Percentiles rank a stretch among this genome's conserved stretches.
Evolutionary conservation across 2,113 vertebrate genomes (phyloP).

Genomic region (Spizaetus ornatus): DNA sequence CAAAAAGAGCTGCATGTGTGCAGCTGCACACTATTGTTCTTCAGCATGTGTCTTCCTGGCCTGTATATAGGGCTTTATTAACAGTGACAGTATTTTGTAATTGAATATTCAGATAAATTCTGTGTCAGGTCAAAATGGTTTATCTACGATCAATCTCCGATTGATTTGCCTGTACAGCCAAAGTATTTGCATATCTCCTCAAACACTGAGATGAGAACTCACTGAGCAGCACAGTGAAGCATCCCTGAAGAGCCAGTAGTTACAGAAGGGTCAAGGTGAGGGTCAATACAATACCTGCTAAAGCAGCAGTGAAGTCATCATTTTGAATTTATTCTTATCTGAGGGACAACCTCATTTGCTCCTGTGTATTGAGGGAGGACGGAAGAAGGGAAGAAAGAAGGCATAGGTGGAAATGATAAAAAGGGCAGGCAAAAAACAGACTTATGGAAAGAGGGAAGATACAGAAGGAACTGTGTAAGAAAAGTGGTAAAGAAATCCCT

Average conservation of each 20-base stretch:
- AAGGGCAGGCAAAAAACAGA: not conserved
- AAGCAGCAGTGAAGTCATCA: not conserved
- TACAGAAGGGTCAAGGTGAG: constrained; percentile 37
- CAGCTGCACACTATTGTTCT: not conserved
- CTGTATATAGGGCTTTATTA: constrained; percentile 24
- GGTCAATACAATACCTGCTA: constrained; percentile 3
- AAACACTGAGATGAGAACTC: not conserved
- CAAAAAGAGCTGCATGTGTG: not conserved
- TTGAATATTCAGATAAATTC: constrained; percentile 58
- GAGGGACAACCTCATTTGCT: constrained; percentile 32
- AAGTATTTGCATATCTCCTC: constrained; percentile 36
- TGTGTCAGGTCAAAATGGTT: constrained; percentile 28
- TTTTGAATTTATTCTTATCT: constrained; percentile 43
- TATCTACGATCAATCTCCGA: constrained; percentile 37
- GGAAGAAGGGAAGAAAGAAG: not conserved
- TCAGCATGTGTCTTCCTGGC: not conserved
- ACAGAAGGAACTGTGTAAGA: not conserved
- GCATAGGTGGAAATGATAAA: not conserved
- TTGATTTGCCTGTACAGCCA: constrained; percentile 38
- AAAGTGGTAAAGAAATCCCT: not conserved
- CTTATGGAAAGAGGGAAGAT: not conserved
- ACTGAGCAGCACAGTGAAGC: not conserved
- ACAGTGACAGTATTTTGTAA: constrained; percentile 37
- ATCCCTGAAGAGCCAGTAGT: not conserved
- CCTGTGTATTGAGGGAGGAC: not conserved